These are phyloP conservation scores for Drosophila hamatofila DNA, from an alignment of 2,888 invertebrate genomes.

Conservation along the genomic window DNA sequence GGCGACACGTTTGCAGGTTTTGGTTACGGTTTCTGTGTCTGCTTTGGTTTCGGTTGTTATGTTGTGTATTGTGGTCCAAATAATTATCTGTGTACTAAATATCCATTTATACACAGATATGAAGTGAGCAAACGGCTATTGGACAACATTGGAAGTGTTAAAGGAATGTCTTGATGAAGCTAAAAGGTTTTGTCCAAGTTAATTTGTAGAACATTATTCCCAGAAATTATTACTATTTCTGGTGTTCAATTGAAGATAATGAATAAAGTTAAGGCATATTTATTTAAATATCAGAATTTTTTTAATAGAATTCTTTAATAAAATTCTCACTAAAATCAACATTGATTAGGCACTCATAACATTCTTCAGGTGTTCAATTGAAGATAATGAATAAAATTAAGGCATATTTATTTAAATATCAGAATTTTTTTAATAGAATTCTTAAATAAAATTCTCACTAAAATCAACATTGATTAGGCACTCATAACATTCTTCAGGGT, in stretches of 20 bases:
- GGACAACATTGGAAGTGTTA: background rate
- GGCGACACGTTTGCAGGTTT: constrained; percentile 32
- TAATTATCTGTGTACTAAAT: background rate
- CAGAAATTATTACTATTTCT: too few relatives aligned
- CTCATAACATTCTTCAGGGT: background rate
- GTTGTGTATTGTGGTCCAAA: constrained; percentile 3
- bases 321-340: background rate
- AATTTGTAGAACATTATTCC: background rate
- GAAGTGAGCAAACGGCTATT: too few relatives aligned
- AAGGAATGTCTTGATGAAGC: background rate
- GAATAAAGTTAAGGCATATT: too few relatives aligned
- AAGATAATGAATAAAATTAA: too few relatives aligned
- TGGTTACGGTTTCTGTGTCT: background rate
- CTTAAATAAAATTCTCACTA: background rate
- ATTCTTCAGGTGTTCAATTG: too few relatives aligned
- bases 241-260: too few relatives aligned
- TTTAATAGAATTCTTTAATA: background rate
- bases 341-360: background rate
- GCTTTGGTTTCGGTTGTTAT: background rate
- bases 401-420: too few relatives aligned
- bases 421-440: background rate
- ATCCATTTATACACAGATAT: background rate
- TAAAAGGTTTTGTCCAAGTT: too few relatives aligned
- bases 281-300: background rate
- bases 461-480: background rate